A percentile compares a stretch with the other conserved stretches of the same genome.
Conservation (phyloP, 2,888 invertebrate genomes). For the Lissonota sp. region DNA sequence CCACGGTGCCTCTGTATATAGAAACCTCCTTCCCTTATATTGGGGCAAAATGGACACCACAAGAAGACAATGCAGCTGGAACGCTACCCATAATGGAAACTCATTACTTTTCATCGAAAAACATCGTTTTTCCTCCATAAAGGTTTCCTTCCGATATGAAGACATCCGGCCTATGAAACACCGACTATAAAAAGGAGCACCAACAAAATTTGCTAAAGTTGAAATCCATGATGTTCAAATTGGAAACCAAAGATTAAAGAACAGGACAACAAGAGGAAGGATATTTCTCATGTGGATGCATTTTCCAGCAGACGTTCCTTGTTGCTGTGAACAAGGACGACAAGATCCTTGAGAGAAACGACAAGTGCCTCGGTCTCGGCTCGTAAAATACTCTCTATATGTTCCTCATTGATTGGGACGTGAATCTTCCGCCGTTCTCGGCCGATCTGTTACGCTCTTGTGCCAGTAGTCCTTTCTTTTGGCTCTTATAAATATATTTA, state of each 20-base stretch:
- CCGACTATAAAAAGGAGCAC: too few species aligned
- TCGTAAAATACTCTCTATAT: constrained; percentile 80
- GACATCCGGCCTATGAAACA: too few species aligned
- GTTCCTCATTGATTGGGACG: constrained; percentile 81
- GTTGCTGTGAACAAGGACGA: constrained; percentile 10
- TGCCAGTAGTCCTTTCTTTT: constrained; percentile 29
- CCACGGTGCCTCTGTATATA: constrained; percentile 26
- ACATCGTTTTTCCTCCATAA: too few species aligned
- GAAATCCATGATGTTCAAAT: too few species aligned
- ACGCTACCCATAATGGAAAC: constrained; percentile 13
- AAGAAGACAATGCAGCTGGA: too few species aligned
- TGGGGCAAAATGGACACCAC: too few species aligned
- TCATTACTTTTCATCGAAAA: not conserved
- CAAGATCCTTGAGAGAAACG: constrained; percentile 71
- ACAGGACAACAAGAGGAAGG: not conserved
- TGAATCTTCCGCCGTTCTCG: constrained; percentile 76
- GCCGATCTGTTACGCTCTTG: constrained; percentile 30
- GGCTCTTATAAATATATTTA: constrained; percentile 7
- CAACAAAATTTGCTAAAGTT: too few species aligned
- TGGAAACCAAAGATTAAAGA: too few species aligned
- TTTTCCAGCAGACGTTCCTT: not conserved
- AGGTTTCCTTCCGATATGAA: too few species aligned
- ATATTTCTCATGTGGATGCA: too few species aligned
- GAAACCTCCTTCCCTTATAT: too few species aligned
- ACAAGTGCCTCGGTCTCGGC: constrained; percentile 77